A percentile compares a stretch with the other conserved stretches of the same genome.
phyloP scores from a whole-genome alignment of 2,113 vertebrate genomes.

The Pygoscelis antarcticus region DNA sequence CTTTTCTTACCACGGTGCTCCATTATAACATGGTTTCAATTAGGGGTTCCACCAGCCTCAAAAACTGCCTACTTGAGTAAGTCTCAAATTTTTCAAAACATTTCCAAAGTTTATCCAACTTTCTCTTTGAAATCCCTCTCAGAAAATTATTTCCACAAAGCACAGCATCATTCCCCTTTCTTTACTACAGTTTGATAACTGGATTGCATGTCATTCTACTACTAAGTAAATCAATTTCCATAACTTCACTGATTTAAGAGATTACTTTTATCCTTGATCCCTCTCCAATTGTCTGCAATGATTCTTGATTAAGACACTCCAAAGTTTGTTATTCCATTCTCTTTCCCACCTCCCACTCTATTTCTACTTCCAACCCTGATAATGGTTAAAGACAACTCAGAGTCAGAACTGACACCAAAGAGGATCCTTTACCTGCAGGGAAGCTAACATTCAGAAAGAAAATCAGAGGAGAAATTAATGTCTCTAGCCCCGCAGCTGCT shows the following conservation, averaged over 20 bases:
- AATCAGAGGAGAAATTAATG: background rate
- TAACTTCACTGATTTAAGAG: background rate
- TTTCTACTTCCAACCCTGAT: background rate
- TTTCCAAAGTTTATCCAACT: background rate
- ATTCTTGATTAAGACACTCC: background rate
- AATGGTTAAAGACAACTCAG: background rate
- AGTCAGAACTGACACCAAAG: background rate
- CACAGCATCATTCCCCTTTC: background rate
- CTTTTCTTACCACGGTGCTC: background rate
- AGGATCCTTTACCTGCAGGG: background rate
- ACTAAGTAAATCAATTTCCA: background rate
- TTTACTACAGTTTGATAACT: background rate
- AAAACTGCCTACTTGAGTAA: background rate
- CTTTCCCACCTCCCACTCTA: background rate
- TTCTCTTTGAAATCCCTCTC: background rate
- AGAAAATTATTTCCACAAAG: background rate
- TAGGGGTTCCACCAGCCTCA: background rate
- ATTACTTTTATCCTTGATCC: background rate
- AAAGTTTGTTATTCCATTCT: background rate
- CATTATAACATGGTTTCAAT: background rate
- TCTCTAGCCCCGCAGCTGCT: background rate
- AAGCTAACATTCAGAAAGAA: background rate
- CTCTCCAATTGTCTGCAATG: background rate
- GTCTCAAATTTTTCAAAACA: background rate
- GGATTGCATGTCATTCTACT: no score